These are phyloP conservation scores for Sarcophaga subvicina DNA, from an alignment of 2,888 invertebrate species.

Conservation along the genomic window DNA sequence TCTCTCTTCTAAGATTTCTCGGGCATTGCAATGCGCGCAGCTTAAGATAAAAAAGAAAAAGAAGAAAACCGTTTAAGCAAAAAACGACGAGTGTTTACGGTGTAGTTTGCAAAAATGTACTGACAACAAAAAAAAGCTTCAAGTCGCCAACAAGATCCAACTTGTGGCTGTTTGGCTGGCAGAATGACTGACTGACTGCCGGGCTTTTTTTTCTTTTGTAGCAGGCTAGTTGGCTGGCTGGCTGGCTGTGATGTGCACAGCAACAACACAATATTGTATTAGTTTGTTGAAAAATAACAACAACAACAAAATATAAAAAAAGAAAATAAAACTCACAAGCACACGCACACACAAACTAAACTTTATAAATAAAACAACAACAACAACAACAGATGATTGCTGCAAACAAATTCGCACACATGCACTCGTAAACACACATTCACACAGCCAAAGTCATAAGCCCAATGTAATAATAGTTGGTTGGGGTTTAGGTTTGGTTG, in stretches of 20 bases:
- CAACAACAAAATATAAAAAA: slow-evolving; percentile 26
- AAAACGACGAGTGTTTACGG: slow-evolving; percentile 50
- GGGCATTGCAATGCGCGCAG: slow-evolving; percentile 46
- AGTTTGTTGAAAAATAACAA: slow-evolving; percentile 52
- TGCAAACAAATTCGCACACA: slow-evolving; percentile 6
- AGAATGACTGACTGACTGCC: slow-evolving; percentile 19
- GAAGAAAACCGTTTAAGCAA: slow-evolving; percentile 61
- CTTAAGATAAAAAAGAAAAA: slow-evolving; percentile 45
- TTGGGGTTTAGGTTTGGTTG: not conserved
- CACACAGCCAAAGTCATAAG: slow-evolving; percentile 29
- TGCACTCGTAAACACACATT: not conserved
- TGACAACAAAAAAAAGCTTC: slow-evolving; percentile 45
- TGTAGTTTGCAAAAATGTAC: slow-evolving; percentile 60
- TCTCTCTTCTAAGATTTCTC: slow-evolving; percentile 22
- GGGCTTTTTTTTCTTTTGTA: not conserved
- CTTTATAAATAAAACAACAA: slow-evolving; percentile 5
- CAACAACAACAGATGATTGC: slow-evolving; percentile 34
- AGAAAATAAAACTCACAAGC: slow-evolving; percentile 5
- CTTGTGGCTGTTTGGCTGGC: slow-evolving; percentile 64
- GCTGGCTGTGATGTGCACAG: slow-evolving; percentile 47
- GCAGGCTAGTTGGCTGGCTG: not conserved
- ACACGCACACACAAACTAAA: slow-evolving; percentile 33
- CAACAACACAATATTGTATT: slow-evolving; percentile 50
- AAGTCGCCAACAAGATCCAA: slow-evolving; percentile 61
- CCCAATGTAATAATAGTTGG: not conserved